phyloP scores from a whole-genome alignment of 2,888 invertebrate species.

The Macrophya annulata region DNA sequence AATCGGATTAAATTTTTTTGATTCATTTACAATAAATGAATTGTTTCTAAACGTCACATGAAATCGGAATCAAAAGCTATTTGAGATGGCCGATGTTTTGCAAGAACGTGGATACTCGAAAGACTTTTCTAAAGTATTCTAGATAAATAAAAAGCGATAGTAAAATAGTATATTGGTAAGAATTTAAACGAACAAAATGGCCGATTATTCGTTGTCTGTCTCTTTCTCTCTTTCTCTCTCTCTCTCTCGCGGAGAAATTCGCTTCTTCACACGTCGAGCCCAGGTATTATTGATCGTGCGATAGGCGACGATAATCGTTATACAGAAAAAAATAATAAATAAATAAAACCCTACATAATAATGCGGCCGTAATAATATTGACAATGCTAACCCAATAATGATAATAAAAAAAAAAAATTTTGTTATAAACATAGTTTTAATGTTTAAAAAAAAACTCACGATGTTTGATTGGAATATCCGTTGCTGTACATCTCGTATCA shows the following conservation, averaged over 20 bases:
- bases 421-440: neutral
- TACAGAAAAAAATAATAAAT: neutral
- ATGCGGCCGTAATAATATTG: neutral
- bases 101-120: neutral
- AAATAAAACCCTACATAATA: neutral
- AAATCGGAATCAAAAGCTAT: neutral
- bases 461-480: conserved; percentile 75
- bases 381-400: neutral
- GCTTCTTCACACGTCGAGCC: conserved; percentile 34
- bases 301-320: conserved; percentile 29
- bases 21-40: neutral
- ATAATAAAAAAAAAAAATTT: neutral
- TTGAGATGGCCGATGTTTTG: neutral
- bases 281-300: conserved; percentile 55
- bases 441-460: conserved; percentile 68
- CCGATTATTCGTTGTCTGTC: conserved; percentile 57
- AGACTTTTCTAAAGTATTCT: neutral
- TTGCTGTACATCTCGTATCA: conserved; percentile 74
- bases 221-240: conserved; percentile 9
- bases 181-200: conserved; percentile 67
- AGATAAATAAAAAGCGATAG: neutral
- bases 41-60: neutral
- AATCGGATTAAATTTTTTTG: neutral
- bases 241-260: conserved; percentile 24
- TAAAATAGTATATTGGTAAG: conserved; percentile 10